Base-by-base conservation (phyloP, 2,797 vertebrate species). In the Danio kyathit region DNA sequence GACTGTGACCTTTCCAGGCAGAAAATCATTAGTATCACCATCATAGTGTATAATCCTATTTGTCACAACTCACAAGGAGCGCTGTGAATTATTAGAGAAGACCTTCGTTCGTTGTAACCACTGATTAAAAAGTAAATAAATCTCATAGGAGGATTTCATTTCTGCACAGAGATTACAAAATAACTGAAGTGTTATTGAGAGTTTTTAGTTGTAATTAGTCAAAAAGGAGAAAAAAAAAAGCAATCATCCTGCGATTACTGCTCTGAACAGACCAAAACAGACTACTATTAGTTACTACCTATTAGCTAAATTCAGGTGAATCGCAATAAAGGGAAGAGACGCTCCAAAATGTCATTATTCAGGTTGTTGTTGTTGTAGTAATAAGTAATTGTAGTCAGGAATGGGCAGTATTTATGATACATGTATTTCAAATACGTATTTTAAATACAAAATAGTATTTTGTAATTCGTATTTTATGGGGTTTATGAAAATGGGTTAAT, bases 11-110 rank as follows among this genome's bases (percentile, higher is more conserved):
- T 79, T 79, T 73, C 17, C 8, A 49, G 46, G 69, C 70, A 52
- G 49, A 79, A 83, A 79, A 74, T 44, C 44, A 74, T 73, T 65
- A 73, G 46, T 17, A 79, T 76, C 73, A 76, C 65, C 48, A 76
- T 67, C 48, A 76, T 48, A 44, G 19, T 51, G 51, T 72, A 51
- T 59, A 78, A 78, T 72, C 70, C 61, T 40, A 44, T 73, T 74
- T 65, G 61, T 74, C 70, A 73, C 69, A 65, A 74, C 59, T 54
- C 67, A 73, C 17, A 10, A 63, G 10, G 4, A 66, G n/a, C 5
- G 16, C 10, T 17, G 70, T 74, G 69, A 80, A 46, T 80, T 70
- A 70, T 69, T 60, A 17, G 5, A 66, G 5, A 66, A 46, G 63
- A 46, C 63, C 41, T 69, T 69, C 11, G 49, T 49, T 49, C 78